A percentile compares a stretch with the other conserved stretches of the same genome.
These are phyloP conservation scores for Apamea anceps DNA, from an alignment of 2,888 invertebrate genomes.

Conservation along the genomic window DNA sequence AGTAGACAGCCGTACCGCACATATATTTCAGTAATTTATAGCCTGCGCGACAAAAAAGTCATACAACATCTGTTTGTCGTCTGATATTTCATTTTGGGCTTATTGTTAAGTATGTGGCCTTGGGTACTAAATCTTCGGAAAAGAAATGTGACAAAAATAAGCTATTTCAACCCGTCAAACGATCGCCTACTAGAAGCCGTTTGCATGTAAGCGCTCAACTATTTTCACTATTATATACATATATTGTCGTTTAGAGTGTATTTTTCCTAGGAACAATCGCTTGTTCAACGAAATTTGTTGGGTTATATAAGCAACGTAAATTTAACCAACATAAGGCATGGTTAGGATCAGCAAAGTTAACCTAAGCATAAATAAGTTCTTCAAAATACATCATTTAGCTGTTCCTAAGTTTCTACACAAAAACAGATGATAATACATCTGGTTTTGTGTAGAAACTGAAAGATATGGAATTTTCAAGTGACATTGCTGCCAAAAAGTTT, in stretches of 20 bases:
- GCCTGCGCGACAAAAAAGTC: constrained; percentile 8
- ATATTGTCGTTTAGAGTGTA: not conserved
- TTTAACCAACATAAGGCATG: not conserved
- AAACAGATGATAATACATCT: not conserved
- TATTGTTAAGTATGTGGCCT: not conserved
- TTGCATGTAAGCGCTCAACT: no score
- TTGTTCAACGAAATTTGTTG: not conserved
- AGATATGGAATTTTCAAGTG: not conserved
- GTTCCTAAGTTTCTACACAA: not conserved
- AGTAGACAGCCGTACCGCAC: constrained; percentile 15
- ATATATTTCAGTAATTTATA: constrained; percentile 32
- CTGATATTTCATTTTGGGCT: constrained; percentile 21
- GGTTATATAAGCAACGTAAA: not conserved
- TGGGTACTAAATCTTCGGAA: not conserved
- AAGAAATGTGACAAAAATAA: constrained; percentile 3
- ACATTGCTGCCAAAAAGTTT: not conserved
- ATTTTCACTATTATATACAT: not conserved
- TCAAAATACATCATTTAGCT: not conserved
- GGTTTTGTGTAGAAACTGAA: not conserved
- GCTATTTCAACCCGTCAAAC: not conserved
- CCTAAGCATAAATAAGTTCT: not conserved
- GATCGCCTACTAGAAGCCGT: no score
- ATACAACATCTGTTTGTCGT: constrained; percentile 11
- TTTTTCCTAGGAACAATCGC: not conserved
- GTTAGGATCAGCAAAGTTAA: not conserved